Conservation (phyloP, 2,113 vertebrate genomes). For the Odocoileus virginianus region DNA sequence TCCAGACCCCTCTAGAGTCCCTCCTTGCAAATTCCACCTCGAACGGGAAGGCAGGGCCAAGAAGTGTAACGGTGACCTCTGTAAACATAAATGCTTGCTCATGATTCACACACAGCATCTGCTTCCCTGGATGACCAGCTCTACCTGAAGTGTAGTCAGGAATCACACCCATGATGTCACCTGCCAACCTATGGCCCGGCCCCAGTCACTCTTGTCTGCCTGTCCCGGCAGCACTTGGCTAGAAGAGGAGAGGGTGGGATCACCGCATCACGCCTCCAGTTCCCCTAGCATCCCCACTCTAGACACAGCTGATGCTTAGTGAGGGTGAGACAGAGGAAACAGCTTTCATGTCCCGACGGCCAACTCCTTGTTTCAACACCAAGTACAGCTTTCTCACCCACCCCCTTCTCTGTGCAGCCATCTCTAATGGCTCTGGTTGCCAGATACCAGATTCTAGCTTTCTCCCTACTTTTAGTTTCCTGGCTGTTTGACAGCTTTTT, state of each 20-base stretch:
- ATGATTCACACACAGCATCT: neutral
- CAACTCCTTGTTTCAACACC: neutral
- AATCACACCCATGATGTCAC: neutral
- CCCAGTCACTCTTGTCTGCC: neutral
- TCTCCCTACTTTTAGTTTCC: neutral
- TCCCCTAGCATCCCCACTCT: neutral
- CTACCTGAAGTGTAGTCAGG: neutral
- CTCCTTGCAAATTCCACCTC: neutral
- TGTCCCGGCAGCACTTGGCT: neutral
- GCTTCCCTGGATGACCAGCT: neutral
- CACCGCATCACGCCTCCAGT: neutral
- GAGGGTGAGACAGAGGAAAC: neutral
- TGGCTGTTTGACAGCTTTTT: neutral
- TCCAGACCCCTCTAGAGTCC: too few species aligned
- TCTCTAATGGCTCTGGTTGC: neutral
- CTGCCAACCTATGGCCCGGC: neutral
- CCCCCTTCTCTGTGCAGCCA: neutral
- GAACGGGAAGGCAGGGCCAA: neutral
- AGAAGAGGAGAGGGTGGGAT: neutral
- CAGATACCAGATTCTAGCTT: neutral
- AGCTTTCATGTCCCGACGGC: neutral
- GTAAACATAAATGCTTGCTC: neutral
- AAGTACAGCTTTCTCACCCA: neutral
- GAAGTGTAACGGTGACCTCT: fast-evolving
- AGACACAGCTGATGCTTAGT: neutral